Evolutionary conservation across 2,888 invertebrate species (phyloP).

Genomic region (Apotomis capreana): DNA sequence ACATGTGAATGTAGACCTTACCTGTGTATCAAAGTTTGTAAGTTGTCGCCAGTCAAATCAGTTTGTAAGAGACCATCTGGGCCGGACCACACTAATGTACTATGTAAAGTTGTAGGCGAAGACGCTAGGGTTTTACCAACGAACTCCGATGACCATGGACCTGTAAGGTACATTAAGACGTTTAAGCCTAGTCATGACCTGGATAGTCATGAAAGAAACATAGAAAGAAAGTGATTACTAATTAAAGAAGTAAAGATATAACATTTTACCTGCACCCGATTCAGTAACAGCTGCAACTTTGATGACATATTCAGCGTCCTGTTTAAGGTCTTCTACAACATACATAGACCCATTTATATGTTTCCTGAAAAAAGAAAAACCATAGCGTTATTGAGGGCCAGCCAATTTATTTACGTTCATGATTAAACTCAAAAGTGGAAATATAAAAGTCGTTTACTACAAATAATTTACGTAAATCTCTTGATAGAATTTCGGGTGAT

Average conservation of each 20-base stretch:
- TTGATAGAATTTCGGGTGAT: too few relatives aligned
- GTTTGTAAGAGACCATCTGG: slow-evolving; percentile 90
- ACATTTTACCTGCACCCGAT: slow-evolving; percentile 83
- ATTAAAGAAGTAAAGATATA: too few relatives aligned
- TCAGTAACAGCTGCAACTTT: slow-evolving; percentile 91
- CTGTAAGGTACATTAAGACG: slow-evolving; percentile 56
- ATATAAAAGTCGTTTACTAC: too few relatives aligned
- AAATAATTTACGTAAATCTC: too few relatives aligned
- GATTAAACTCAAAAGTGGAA: too few relatives aligned
- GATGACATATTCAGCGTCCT: slow-evolving; percentile 90
- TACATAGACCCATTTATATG: slow-evolving; percentile 84
- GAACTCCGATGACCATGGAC: slow-evolving; percentile 92
- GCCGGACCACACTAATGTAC: slow-evolving; percentile 89
- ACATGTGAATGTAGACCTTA: slow-evolving; percentile 42
- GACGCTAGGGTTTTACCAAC: slow-evolving; percentile 86
- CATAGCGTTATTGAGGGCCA: too few relatives aligned
- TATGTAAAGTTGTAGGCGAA: slow-evolving; percentile 81
- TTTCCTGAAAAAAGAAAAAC: slow-evolving; percentile 54
- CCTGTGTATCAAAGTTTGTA: slow-evolving; percentile 86
- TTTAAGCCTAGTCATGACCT: too few relatives aligned
- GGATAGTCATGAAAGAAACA: too few relatives aligned
- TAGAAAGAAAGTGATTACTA: too few relatives aligned
- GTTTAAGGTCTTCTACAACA: slow-evolving; percentile 87
- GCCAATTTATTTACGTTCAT: too few relatives aligned
- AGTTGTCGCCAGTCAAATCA: slow-evolving; percentile 91